Base-by-base conservation (phyloP, 2,888 invertebrate species). In the Nyleta sp. region DNA sequence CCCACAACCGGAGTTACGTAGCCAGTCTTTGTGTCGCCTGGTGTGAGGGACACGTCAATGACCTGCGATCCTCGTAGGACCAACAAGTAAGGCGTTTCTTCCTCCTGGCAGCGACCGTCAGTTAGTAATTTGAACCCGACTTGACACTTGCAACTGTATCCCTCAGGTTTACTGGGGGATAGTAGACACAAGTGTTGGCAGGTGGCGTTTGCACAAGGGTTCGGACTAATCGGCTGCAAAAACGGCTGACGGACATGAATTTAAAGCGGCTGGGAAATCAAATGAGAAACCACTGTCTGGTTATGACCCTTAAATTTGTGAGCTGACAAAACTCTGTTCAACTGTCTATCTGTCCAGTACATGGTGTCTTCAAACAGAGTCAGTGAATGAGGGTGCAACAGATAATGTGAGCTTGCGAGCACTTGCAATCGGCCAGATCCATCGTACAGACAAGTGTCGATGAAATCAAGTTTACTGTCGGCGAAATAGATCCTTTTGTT, bases 361-460 rank as follows among this genome's bases (percentile, higher is more conserved):
- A 99, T 92, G 0, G 96, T 96, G 86, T 99, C 98, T 90, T 99
- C 99, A 90, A 99, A 99, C 6, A 99, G 92, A 0, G 98, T 97
- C 33, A 99, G 91, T 7, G 97, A 98, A 90, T 99, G 99, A 0
- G 99, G 98, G 91, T 99, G 99, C 1, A 98, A 92, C 0, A 99
- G 91, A 87, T 99, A 99, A 91, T 99, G 96, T 81, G 96, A 96
- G 13, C 95, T 95, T 1, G 97, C 95, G 15, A 97, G 88, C 0
- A 97, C 98, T 90, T 98, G 97, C 82, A 96, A 95, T 17, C 99
- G 91, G 0, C 96, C 96, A 0, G 94, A 94, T 7, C 99, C 99
- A 86, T 99, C 97, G 91, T 99, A 99, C 87, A 97, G 95, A 88
- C 98, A 99, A 88, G 98, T 98, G 88, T 99, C 99, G 74, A 99